A percentile compares a stretch with the other conserved stretches of the same genome.
phyloP scores from a whole-genome alignment of 2,888 invertebrate genomes.

The Pelosia muscerda region DNA sequence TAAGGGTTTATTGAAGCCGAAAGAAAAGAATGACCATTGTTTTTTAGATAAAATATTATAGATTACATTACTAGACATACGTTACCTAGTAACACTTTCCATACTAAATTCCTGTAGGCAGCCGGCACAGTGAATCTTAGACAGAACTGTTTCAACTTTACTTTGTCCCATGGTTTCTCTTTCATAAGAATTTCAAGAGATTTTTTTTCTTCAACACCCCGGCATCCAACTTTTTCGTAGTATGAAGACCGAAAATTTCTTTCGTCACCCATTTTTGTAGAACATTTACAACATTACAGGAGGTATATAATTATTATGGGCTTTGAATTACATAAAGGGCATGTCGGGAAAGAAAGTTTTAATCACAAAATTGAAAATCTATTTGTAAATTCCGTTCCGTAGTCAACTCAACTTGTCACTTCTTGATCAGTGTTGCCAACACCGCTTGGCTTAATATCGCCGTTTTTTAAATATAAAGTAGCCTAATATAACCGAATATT shows the following conservation, averaged over 20 bases:
- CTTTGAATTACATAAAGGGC: not conserved
- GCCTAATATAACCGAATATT: too few relatives aligned
- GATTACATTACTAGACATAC: too few relatives aligned
- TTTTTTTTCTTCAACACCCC: conserved; percentile 96
- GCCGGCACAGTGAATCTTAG: conserved; percentile 94
- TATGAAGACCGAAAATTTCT: conserved; percentile 94
- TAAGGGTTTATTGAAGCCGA: not conserved
- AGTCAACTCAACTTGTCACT: too few relatives aligned
- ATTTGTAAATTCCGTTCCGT: not conserved
- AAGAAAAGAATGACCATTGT: not conserved
- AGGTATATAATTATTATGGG: not conserved
- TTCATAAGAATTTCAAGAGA: conserved; percentile 95
- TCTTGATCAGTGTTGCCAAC: too few relatives aligned
- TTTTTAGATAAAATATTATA: too few relatives aligned
- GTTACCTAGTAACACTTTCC: conserved; percentile 94
- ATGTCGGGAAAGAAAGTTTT: not conserved
- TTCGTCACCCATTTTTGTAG: conserved; percentile 87
- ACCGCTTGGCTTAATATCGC: too few relatives aligned
- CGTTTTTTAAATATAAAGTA: too few relatives aligned
- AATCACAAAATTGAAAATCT: not conserved
- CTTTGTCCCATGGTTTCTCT: conserved; percentile 93
- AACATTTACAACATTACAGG: not conserved
- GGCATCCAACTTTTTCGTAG: conserved; percentile 95
- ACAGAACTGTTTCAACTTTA: conserved; percentile 94
- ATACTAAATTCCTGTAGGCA: conserved; percentile 92